A percentile compares a stretch with the other conserved stretches of the same genome.
phyloP scores from a whole-genome alignment of 1,140 invertebrate species.

The Meloidogyne floridensis region DNA sequence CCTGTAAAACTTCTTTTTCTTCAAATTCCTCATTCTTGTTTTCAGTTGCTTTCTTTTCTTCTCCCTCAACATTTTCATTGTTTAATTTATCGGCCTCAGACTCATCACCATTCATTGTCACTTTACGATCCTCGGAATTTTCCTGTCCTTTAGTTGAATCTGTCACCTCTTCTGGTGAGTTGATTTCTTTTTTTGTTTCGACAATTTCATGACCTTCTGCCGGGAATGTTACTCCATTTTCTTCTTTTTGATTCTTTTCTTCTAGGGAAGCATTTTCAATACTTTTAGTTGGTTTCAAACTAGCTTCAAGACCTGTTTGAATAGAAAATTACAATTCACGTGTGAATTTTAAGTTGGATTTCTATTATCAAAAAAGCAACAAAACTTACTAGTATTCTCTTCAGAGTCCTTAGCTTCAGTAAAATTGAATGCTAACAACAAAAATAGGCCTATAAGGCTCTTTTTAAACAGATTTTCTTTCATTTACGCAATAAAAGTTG shows the following conservation, averaged over 20 bases:
- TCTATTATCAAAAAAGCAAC: too few relatives aligned
- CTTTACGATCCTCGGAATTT: background rate
- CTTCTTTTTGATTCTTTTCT: background rate
- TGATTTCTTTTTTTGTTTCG: background rate
- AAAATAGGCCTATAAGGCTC: background rate
- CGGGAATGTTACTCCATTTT: background rate
- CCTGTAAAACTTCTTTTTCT: background rate
- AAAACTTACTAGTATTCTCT: too few relatives aligned
- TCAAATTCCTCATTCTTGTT: background rate
- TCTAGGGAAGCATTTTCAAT: background rate
- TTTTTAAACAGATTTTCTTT: background rate
- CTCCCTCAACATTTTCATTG: too few relatives aligned
- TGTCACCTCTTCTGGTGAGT: background rate
- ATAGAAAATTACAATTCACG: too few relatives aligned
- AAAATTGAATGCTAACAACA: background rate
- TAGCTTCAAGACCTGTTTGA: too few relatives aligned
- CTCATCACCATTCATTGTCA: background rate
- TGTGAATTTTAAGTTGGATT: too few relatives aligned
- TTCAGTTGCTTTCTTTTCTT: too few relatives aligned
- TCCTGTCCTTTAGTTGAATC: background rate
- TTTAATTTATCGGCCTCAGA: background rate
- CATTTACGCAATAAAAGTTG: background rate
- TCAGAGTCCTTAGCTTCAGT: background rate
- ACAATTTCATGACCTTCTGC: background rate
- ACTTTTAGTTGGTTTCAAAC: background rate